Base-by-base conservation (phyloP, 2,888 invertebrate species). In the Limnephilus marmoratus region DNA sequence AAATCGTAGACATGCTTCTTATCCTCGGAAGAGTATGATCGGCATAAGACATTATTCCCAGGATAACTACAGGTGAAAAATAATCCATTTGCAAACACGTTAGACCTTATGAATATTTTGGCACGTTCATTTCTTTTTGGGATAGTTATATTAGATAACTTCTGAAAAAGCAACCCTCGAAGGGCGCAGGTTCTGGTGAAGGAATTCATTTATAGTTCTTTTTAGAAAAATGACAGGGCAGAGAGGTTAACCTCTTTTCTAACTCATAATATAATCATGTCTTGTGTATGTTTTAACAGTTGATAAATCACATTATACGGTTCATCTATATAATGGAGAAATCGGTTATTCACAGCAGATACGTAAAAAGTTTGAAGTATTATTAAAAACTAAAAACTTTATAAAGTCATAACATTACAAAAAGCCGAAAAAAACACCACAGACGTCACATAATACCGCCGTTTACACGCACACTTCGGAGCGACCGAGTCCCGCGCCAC, bases 1-100 rank as follows among this genome's bases (percentile, higher is more conserved):
- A 96, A 94, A 92, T 95, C 95, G 94, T 96, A 94, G 90, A 95
- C 95, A 91, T 95, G 90, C 80, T 93, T 91, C 31, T 93, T 91
- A 12, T 93, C 91, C 3, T 90, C 87, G 11, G 90, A 37, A 37
- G 87, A 88, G 90, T 91, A 91, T 12, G 80, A 29, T 90, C 91
- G 81, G 18, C 85, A 45, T 68, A 80, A 53, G 29, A 85, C 49
- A 68, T 68, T 68, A 34, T 88, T 37, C n/a, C 85, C 89, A 45
- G 85, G 34, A 31, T 85, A 85, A 80, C 81, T 68, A 34, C 83
- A 81, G 18, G 85, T 87, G 81, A 49, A 87, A 37, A 92, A 83
- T 85, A 92, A 87, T 13, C 92, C 88, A 80, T 81, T 82, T 85
- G 88, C 87, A n/a, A 90, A 81, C 12, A 92, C 90, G 41, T 92